Conservation (phyloP, 2,888 invertebrate species). For the Gerosis bhagava region DNA sequence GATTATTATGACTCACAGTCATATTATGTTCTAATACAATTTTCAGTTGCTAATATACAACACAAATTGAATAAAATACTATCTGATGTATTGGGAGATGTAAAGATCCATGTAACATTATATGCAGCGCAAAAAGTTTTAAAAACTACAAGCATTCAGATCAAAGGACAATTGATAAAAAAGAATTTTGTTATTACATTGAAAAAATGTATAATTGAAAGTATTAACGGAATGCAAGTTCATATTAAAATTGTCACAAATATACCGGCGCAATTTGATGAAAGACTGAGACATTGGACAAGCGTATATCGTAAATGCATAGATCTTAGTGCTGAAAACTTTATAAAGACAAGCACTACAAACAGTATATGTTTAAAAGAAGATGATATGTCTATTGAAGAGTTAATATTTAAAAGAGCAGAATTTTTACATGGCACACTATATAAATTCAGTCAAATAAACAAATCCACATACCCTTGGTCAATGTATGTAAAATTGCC, state of each 20-base stretch:
- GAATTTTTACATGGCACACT: conserved; percentile 42
- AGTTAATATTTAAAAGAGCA: conserved; percentile 42
- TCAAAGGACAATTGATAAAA: conserved; percentile 47
- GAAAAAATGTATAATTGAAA: conserved; percentile 31
- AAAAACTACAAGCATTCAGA: conserved; percentile 52
- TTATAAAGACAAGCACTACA: conserved; percentile 45
- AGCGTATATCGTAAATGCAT: conserved; percentile 50
- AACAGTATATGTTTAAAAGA: conserved; percentile 40
- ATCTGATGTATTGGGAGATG: conserved; percentile 43
- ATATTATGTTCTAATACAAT: conserved; percentile 49
- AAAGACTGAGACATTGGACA: conserved; percentile 51
- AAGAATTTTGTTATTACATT: conserved; percentile 51
- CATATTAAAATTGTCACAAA: conserved; percentile 51
- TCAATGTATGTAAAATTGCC: conserved; percentile 55
- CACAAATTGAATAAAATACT: conserved; percentile 46
- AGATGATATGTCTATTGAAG: conserved; percentile 39
- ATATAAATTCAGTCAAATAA: conserved; percentile 44
- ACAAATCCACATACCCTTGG: conserved; percentile 34
- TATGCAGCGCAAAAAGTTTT: conserved; percentile 39
- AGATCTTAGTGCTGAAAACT: conserved; percentile 53
- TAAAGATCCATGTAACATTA: conserved; percentile 55
- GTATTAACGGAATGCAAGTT: conserved; percentile 41
- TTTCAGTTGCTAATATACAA: conserved; percentile 41
- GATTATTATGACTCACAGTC: conserved; percentile 51
- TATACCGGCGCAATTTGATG: conserved; percentile 54